phyloP scores from a whole-genome alignment of 2,113 vertebrate genomes.

The Marcusenius ussheri region DNA sequence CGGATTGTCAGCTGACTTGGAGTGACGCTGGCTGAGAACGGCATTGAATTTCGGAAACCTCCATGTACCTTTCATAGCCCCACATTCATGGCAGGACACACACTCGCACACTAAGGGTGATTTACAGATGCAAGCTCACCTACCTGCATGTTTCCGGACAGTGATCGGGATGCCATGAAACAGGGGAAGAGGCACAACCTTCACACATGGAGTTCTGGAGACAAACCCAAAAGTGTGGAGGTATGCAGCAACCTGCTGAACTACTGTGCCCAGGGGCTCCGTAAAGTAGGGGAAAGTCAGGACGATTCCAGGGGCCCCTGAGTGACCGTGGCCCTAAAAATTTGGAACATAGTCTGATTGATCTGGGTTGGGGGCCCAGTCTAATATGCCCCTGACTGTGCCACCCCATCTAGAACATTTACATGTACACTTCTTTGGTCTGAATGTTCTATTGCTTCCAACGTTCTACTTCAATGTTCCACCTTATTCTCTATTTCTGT shows the following conservation, averaged over 20 bases:
- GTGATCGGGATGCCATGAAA: background rate
- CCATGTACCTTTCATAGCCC: background rate
- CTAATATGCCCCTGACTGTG: background rate
- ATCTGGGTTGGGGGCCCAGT: too few species aligned
- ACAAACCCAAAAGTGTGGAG: background rate
- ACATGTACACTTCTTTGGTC: background rate
- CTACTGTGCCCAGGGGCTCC: background rate
- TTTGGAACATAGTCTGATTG: background rate
- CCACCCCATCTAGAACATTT: background rate
- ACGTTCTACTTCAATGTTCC: background rate
- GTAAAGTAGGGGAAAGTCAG: too few species aligned
- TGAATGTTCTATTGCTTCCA: background rate
- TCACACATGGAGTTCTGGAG: background rate
- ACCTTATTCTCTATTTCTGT: background rate
- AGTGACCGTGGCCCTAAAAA: background rate
- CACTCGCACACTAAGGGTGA: background rate
- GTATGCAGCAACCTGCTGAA: background rate
- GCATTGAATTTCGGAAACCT: background rate
- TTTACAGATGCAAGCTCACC: background rate
- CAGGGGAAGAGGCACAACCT: background rate
- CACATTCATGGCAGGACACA: background rate
- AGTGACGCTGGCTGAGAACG: background rate
- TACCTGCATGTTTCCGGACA: background rate
- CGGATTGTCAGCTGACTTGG: background rate
- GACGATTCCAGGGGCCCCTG: background rate